Evolutionary conservation across 2,797 vertebrate species (phyloP).

Genomic region (Halcyon badia): DNA sequence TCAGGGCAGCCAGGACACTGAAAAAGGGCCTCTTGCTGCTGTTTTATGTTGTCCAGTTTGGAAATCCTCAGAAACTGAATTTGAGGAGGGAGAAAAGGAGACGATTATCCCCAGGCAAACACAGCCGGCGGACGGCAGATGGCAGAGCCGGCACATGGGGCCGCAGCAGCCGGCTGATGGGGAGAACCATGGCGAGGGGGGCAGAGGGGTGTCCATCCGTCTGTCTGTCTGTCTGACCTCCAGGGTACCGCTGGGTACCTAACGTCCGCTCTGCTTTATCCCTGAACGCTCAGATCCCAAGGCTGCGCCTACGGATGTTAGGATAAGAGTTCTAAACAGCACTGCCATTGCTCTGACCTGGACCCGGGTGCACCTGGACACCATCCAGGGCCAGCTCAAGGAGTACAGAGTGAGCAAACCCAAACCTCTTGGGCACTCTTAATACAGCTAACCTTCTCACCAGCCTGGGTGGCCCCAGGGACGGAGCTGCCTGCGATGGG

Average conservation of each 20-base stretch:
- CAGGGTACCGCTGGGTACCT: not conserved
- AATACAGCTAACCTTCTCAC: conserved; percentile 20
- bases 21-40: not conserved
- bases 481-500: not conserved
- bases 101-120: not conserved
- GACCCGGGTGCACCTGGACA: conserved; percentile 88
- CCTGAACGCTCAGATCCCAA: conserved; percentile 84
- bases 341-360: conserved; percentile 89
- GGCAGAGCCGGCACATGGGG: not conserved
- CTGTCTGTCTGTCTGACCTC: not conserved
- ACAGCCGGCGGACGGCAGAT: not conserved
- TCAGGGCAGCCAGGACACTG: not conserved
- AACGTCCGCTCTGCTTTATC: not conserved
- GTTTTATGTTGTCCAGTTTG: too few species aligned
- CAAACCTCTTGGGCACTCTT: not conserved
- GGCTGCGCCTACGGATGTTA: conserved; percentile 88
- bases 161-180: not conserved
- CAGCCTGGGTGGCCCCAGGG: not conserved
- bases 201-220: not conserved
- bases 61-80: not conserved
- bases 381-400: conserved; percentile 92
- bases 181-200: fast-evolving
- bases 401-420: conserved; percentile 92
- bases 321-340: conserved; percentile 88
- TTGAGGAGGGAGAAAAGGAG: not conserved